Percentiles rank a stretch among this genome's conserved stretches.
Conservation (phyloP, 2,888 invertebrate genomes). For the Eumerus sabulonum region DNA sequence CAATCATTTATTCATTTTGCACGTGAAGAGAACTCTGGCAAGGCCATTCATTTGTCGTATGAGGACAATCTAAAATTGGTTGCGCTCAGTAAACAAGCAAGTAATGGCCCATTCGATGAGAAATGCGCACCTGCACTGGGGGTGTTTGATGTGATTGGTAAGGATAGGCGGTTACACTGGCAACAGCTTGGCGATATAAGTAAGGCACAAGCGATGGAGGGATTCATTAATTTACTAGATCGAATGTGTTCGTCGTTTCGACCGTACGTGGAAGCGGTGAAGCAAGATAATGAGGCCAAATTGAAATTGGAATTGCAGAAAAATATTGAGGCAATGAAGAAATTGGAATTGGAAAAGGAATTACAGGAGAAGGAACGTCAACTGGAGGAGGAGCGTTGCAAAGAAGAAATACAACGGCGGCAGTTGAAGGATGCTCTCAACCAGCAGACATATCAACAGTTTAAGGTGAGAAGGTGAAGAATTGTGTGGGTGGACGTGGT, state of each 20-base stretch:
- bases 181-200: conserved; percentile 92
- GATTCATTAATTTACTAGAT: conserved; percentile 93
- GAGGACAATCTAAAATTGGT: conserved; percentile 94
- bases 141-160: conserved; percentile 96
- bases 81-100: conserved; percentile 94
- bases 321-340: conserved; percentile 69
- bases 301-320: conserved; percentile 80
- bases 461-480: conserved; percentile 81
- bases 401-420: conserved; percentile 79
- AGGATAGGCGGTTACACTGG: conserved; percentile 96
- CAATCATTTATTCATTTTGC: conserved; percentile 24
- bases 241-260: conserved; percentile 93
- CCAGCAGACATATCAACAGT: conserved; percentile 94
- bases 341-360: conserved; percentile 81
- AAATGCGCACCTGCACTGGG: conserved; percentile 90
- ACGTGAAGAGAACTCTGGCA: conserved; percentile 94
- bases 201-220: conserved; percentile 92
- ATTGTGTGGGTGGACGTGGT: too few species aligned
- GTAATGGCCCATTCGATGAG: conserved; percentile 89
- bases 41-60: conserved; percentile 95
- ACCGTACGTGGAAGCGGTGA: conserved; percentile 94
- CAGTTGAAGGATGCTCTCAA: conserved; percentile 98
- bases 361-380: conserved; percentile 80
- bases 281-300: conserved; percentile 91
- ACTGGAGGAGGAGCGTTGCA: conserved; percentile 70